Percentiles rank a stretch among this genome's conserved stretches.
Evolutionary conservation across 2,113 vertebrate genomes (phyloP).

Genomic region (Ameiurus melas): DNA sequence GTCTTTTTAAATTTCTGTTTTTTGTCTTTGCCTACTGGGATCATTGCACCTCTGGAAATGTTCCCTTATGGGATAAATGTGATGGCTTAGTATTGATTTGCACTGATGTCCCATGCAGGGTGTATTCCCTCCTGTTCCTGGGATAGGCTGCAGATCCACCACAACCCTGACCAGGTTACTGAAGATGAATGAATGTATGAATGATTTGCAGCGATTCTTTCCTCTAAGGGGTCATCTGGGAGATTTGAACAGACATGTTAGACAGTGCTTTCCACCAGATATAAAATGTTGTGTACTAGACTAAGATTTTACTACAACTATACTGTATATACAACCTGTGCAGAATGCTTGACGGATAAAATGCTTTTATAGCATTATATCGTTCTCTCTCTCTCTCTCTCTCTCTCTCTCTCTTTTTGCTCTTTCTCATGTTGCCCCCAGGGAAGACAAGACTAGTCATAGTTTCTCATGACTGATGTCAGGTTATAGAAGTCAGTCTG

Average conservation of each 20-base stretch:
- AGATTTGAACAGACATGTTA: not conserved
- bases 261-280: not conserved
- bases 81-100: not conserved
- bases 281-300: not conserved
- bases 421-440: constrained; percentile 36
- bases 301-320: not conserved
- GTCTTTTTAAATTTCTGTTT: not conserved
- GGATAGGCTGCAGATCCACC: not conserved
- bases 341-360: not conserved
- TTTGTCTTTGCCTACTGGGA: not conserved
- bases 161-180: not conserved
- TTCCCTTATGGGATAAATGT: not conserved
- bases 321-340: constrained; percentile 37
- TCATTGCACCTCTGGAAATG: not conserved
- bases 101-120: not conserved
- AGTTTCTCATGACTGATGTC: constrained; percentile 12
- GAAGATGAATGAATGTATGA: not conserved
- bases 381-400: not conserved
- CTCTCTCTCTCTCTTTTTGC: not conserved
- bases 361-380: constrained; percentile 18
- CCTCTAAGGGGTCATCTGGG: not conserved
- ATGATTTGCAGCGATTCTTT: not conserved
- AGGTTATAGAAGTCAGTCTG: constrained; percentile 38
- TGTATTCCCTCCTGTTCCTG: not conserved
- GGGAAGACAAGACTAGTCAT: constrained; percentile 33